Conservation (phyloP, 2,113 vertebrate genomes). For the Microcebus griseorufus region DNA sequence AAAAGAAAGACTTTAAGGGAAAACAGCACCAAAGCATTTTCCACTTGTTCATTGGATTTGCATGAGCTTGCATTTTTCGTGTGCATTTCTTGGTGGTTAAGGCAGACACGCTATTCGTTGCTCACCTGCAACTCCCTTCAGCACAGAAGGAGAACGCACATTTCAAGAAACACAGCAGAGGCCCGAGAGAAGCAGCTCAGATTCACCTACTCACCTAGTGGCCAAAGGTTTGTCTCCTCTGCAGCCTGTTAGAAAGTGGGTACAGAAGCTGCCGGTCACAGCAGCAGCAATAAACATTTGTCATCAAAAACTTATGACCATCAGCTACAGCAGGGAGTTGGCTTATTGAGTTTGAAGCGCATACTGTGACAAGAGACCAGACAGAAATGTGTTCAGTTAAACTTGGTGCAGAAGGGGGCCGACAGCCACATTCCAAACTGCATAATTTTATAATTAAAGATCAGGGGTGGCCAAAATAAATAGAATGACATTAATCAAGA, state of each 20-base stretch:
- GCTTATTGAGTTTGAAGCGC: conserved; percentile 45
- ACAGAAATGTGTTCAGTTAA: conserved; percentile 1
- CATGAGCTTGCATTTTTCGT: no score
- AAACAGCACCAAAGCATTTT: not conserved
- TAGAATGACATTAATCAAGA: conserved; percentile 42
- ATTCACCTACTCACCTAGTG: not conserved
- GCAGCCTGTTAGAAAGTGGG: not conserved
- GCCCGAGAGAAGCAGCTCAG: not conserved
- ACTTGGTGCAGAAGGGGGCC: not conserved
- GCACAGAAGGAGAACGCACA: not conserved
- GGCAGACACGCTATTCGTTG: not conserved
- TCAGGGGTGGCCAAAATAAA: conserved; percentile 64
- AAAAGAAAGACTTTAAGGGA: not conserved
- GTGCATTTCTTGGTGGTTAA: not conserved
- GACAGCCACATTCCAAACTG: not conserved
- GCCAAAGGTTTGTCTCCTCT: not conserved
- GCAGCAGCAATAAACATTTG: not conserved
- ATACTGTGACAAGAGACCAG: not conserved
- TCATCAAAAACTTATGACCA: not conserved
- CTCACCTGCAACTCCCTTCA: not conserved
- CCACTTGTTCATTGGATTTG: not conserved
- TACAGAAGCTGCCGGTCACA: not conserved
- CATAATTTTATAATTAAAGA: conserved; percentile 66
- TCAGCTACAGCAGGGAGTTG: not conserved
- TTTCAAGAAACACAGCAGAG: not conserved